Percentiles rank a stretch among this genome's conserved stretches.
Conservation (phyloP, 1,140 invertebrate species). For the Aporrectodea caliginosa region DNA sequence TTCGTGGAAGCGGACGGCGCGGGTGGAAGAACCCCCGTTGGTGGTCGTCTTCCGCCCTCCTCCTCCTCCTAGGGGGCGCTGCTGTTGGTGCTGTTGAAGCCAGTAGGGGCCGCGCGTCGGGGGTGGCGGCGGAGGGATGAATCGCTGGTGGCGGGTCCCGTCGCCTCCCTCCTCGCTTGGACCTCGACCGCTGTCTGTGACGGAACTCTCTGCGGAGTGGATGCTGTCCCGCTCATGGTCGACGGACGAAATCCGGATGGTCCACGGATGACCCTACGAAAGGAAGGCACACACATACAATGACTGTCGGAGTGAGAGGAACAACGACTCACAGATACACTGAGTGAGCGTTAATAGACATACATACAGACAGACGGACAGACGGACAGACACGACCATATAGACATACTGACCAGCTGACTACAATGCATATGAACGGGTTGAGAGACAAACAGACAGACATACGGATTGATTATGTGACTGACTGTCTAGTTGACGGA, state of each 20-base stretch:
- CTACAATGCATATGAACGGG: too few species aligned
- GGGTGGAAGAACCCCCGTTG: background rate
- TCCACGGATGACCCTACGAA: background rate
- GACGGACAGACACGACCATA: too few species aligned
- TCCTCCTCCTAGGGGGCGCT: background rate
- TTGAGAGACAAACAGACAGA: too few species aligned
- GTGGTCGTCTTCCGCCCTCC: background rate
- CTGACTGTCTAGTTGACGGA: too few species aligned
- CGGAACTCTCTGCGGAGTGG: conserved; percentile 2
- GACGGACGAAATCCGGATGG: background rate
- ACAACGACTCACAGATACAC: too few species aligned
- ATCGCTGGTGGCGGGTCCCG: background rate
- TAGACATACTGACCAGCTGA: too few species aligned
- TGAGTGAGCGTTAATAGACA: too few species aligned
- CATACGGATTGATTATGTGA: too few species aligned
- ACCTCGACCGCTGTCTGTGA: conserved; percentile 29
- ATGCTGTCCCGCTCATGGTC: background rate
- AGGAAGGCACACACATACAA: background rate
- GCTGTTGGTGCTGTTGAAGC: background rate
- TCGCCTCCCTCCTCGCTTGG: conserved; percentile 28
- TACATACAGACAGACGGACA: too few species aligned
- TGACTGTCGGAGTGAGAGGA: too few species aligned
- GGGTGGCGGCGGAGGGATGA: background rate
- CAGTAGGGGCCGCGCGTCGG: background rate
- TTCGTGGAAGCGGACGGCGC: background rate